Conservation (phyloP, 1,140 invertebrate genomes). For the Paracyclopina nana region DNA sequence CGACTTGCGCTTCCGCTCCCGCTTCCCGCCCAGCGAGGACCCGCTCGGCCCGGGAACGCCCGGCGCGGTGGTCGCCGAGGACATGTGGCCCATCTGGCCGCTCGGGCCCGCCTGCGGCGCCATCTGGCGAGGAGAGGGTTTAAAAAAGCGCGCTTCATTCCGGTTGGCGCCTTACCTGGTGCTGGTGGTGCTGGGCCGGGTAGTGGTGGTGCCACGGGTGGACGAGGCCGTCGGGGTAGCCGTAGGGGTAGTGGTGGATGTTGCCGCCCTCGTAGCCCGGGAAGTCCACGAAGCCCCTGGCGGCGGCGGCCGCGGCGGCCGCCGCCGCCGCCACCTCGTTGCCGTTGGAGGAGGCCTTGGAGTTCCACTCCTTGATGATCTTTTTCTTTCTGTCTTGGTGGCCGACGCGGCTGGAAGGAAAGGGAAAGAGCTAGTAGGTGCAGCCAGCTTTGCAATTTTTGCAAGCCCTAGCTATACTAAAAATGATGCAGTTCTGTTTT, state of each 20-base stretch:
- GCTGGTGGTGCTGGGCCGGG: too few relatives aligned
- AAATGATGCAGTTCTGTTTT: too few relatives aligned
- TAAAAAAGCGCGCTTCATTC: too few relatives aligned
- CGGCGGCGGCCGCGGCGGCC: not conserved
- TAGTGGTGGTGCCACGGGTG: too few relatives aligned
- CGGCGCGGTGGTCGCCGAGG: not conserved
- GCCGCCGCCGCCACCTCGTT: not conserved
- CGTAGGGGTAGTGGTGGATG: not conserved
- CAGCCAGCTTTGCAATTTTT: too few relatives aligned
- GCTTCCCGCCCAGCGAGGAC: not conserved
- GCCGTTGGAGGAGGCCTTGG: conserved; percentile 3
- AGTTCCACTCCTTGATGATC: conserved; percentile 17
- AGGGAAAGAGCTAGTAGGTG: too few relatives aligned
- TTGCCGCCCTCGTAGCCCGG: conserved; percentile 2
- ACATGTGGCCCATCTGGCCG: not conserved
- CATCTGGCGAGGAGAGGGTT: not conserved
- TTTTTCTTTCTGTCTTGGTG: conserved; percentile 14
- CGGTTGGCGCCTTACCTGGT: too few relatives aligned
- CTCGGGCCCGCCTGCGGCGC: not conserved
- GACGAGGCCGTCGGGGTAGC: not conserved
- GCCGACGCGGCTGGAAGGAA: too few relatives aligned
- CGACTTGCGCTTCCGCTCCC: not conserved
- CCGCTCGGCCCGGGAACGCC: not conserved
- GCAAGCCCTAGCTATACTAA: too few relatives aligned
- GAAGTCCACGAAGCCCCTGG: not conserved